Evolutionary conservation across 2,113 vertebrate genomes (phyloP).

Genomic region (Oreotrochilus melanogaster): DNA sequence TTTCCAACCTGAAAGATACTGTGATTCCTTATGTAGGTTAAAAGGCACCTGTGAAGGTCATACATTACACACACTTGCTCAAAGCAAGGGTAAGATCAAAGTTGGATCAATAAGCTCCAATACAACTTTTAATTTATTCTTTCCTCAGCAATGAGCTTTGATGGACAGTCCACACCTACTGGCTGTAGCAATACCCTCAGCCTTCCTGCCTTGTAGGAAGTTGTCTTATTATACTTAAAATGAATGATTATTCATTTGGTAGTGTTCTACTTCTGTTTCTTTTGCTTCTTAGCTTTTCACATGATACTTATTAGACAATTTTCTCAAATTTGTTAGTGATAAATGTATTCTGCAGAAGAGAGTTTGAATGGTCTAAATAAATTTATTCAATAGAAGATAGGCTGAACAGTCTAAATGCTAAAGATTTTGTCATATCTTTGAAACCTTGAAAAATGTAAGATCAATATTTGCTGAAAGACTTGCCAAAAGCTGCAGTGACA

Average conservation of each 20-base stretch:
- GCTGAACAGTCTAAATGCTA: conserved; percentile 27
- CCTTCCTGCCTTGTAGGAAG: not conserved
- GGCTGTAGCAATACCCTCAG: not conserved
- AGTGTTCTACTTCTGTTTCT: not conserved
- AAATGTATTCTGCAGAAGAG: conserved; percentile 9
- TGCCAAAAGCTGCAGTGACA: conserved; percentile 48
- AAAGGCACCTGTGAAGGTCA: not conserved
- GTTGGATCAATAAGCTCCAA: not conserved
- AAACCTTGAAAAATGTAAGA: conserved; percentile 41
- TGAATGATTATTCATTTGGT: not conserved
- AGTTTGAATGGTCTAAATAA: conserved; percentile 37
- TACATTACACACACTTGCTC: not conserved
- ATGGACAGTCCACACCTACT: not conserved
- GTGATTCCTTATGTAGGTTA: not conserved
- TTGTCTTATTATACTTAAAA: not conserved
- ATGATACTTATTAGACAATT: not conserved
- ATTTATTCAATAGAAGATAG: conserved; percentile 21
- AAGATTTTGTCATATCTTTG: conserved; percentile 33
- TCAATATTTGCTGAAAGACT: conserved; percentile 48
- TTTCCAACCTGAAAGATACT: too few species aligned
- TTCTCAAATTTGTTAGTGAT: conserved; percentile 22
- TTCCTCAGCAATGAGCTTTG: not conserved
- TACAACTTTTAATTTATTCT: not conserved
- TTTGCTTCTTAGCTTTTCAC: not conserved
- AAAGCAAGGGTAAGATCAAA: not conserved